Base-by-base conservation (phyloP, 2,888 invertebrate species). In the Polyploca ridens region DNA sequence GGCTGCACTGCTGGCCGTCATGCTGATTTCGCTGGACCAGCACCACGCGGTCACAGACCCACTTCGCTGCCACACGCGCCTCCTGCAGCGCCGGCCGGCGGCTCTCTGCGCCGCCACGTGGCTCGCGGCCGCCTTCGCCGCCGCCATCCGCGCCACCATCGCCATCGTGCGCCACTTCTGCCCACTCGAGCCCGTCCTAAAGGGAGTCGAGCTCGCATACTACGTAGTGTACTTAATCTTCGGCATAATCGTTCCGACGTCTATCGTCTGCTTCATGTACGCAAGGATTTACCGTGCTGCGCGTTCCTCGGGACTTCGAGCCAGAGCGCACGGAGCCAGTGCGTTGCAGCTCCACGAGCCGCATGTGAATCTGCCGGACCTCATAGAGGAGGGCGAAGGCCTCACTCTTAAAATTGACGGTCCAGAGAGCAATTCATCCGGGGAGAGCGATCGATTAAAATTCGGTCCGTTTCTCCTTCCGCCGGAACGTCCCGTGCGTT, bases 261-360 rank as follows among this genome's bases (percentile, higher is more conserved):
- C 96, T 69, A 94, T 95, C 27, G 96, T 97, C 62, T 96, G 96
- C 84, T 95, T 96, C 86, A 96, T 97, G 84, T 97, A 97, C 85
- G 94, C 95, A 33, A 95, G 96, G 70, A 97, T 97, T 69, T 97
- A 97, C 85, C 94, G 95, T 14, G 97, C 97, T 10, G 97, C 97
- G 8, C 96, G 96, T 72, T 95, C 96, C 66, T 97, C 97, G 68
- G 97, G 93, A 5, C 78, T 93, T 4, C 74, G 93, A 64, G 93
- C 93, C 67, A 84, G 93, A 68, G 93, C 93, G 63, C 89, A 93
- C 66, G 93, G 93, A 54, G 89, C 93, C 63, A 93, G 94, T 73
- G 94, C 95, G 75, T 64, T 95, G 82, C 90, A 95, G 91, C 84
- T 95, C 78, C 86, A 94, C 77, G 88, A 95, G 81, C 87, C 92